A percentile compares a stretch with the other conserved stretches of the same genome.
phyloP scores from a whole-genome alignment of 2,113 vertebrate species.

The Aythya baeri region DNA sequence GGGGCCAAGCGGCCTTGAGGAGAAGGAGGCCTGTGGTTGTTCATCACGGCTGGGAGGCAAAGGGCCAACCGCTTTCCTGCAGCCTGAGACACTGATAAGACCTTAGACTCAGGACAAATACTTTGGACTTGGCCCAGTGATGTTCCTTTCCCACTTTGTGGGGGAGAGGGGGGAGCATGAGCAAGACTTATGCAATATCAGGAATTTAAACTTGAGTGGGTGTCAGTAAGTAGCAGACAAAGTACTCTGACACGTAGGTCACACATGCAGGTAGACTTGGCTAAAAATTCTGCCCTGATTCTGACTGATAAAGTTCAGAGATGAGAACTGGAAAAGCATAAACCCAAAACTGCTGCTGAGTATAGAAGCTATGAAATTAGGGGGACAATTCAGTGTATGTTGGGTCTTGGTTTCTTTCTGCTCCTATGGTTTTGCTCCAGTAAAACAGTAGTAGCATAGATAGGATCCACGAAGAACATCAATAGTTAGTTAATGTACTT shows the following conservation, averaged over 20 bases:
- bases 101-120: not conserved
- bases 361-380: not conserved
- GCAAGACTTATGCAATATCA: not conserved
- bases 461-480: not conserved
- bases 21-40: not conserved
- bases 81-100: not conserved
- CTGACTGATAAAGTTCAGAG: not conserved
- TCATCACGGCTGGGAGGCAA: not conserved
- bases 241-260: not conserved
- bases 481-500: not conserved
- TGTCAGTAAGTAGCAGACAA: not conserved
- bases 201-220: not conserved
- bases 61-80: not conserved
- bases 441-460: not conserved
- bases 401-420: not conserved
- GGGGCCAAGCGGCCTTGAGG: rapidly evolving
- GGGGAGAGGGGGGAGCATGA: not conserved
- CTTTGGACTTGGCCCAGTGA: not conserved
- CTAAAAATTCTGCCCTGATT: not conserved
- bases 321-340: not conserved
- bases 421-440: not conserved
- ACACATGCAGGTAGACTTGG: not conserved
- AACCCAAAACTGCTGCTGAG: not conserved
- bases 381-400: not conserved
- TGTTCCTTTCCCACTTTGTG: not conserved